These are phyloP conservation scores for Geophilus truncorum DNA, from an alignment of 2,888 invertebrate species.

Conservation along the genomic window DNA sequence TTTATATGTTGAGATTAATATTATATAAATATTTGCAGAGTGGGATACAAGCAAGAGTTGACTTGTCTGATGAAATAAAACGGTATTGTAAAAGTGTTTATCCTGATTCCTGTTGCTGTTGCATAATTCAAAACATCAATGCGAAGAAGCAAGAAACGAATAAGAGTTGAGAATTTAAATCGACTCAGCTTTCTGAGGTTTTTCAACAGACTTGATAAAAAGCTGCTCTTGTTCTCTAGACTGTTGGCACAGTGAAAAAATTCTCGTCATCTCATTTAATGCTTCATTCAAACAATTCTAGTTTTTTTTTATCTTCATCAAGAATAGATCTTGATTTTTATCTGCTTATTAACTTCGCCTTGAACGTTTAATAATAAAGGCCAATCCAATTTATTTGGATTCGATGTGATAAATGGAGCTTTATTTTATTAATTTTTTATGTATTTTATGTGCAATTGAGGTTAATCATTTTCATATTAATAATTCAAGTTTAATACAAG, in stretches of 20 bases:
- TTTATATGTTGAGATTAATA: no score
- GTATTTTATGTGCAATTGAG: neutral
- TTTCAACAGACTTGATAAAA: neutral
- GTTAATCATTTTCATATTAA: no score
- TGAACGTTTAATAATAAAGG: neutral
- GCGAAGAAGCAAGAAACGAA: neutral
- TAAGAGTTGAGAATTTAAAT: neutral
- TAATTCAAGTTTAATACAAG: no score
- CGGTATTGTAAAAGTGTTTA: no score
- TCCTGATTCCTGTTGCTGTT: no score
- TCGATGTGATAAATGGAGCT: neutral
- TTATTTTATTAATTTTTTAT: neutral
- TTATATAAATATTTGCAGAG: no score
- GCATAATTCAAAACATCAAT: no score
- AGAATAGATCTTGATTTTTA: neutral
- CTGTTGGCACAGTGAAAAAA: no score
- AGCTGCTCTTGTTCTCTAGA: neutral
- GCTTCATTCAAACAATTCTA: neutral
- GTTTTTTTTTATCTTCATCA: neutral
- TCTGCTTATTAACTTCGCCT: neutral
- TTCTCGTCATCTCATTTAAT: neutral
- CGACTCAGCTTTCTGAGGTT: neutral
- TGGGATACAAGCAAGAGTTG: no score
- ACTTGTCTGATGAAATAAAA: no score
- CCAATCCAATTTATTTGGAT: neutral